Evolutionary conservation across 1,140 invertebrate species (phyloP), one percentile per base, ranked within the genome.

Genomic region (Anadara kagoshimensis): DNA sequence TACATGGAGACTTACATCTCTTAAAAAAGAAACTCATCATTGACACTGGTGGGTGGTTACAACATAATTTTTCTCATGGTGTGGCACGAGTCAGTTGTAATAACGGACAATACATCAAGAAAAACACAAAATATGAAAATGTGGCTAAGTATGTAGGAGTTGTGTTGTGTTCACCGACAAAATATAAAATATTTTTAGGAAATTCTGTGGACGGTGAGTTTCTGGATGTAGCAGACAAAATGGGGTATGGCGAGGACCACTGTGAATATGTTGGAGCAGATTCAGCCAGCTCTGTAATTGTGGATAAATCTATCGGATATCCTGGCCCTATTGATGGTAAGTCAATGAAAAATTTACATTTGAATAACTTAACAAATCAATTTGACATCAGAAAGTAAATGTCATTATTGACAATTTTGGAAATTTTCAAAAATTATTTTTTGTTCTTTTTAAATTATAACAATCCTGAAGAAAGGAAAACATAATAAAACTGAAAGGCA

Each of bases 191-290:
- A 57, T 80, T 85, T 64, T 75, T 87, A 1, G 77, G 79, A 57
- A 69, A 83, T 41, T 73, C 74, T 12, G 69, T 86, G 47, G 54
- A 71, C 16, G 79, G 75, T 16, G 78, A 66, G 20, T 87, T 86
- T 74, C 57, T 82, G 47, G 83, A 86, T 69, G 80, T 87, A 58
- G 86, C 79, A 14, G 86, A 87, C 59, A 76, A 56, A 16, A 61
- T 47, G 5, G 82, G 83, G 20, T 47, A 78, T 67, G 86, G 86
- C 14, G 78, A 87, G 29, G 86, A 87, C 44, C 86, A 87, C 62
- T 87, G 86, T 78, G 81, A 87, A 59, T 87, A 85, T 81, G 83
- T 87, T 36, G 85, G 85, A 61, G 81, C 24, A 36, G 22, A 64
- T 51, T 51, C 62, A 5, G 62, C 36, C 12, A 64, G 24, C 29